Conservation (phyloP, 2,797 vertebrate species). For the Geotrypetes seraphini region DNA sequence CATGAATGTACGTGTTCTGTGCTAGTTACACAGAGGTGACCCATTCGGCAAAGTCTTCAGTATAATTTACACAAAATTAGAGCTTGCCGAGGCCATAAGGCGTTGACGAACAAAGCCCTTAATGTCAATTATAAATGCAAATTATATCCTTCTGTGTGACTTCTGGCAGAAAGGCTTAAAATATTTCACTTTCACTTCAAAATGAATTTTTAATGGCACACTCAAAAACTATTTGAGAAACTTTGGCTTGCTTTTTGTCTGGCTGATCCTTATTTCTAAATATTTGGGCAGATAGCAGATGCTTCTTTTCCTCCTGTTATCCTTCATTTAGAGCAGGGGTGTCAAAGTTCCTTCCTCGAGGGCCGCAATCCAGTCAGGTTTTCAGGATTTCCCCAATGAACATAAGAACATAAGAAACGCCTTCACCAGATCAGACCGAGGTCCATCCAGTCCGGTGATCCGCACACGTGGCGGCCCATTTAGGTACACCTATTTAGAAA, state of each 20-base stretch:
- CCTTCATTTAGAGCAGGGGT: too few relatives aligned
- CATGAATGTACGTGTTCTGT: too few relatives aligned
- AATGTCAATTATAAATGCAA: not conserved
- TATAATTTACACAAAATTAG: not conserved
- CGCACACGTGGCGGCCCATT: too few relatives aligned
- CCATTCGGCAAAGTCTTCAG: not conserved
- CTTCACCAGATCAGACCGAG: too few relatives aligned
- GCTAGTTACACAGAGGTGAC: not conserved
- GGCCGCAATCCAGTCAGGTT: too few relatives aligned
- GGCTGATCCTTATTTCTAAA: not conserved
- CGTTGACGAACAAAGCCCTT: not conserved
- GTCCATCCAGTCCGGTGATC: too few relatives aligned
- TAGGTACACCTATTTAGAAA: too few relatives aligned
- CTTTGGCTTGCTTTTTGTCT: not conserved
- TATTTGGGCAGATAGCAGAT: too few relatives aligned
- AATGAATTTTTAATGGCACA: not conserved
- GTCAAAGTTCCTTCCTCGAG: too few relatives aligned
- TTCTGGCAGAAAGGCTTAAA: not conserved
- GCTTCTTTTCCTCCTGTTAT: too few relatives aligned
- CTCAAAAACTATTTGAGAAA: rapidly evolving
- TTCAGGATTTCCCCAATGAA: too few relatives aligned
- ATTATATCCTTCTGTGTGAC: not conserved
- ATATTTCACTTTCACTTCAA: not conserved
- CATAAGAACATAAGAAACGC: too few relatives aligned
- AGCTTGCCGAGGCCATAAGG: not conserved